Percentiles rank a stretch among this genome's conserved stretches.
phyloP scores from a whole-genome alignment of 2,113 vertebrate genomes.

The Nyctibius bracteatus region DNA sequence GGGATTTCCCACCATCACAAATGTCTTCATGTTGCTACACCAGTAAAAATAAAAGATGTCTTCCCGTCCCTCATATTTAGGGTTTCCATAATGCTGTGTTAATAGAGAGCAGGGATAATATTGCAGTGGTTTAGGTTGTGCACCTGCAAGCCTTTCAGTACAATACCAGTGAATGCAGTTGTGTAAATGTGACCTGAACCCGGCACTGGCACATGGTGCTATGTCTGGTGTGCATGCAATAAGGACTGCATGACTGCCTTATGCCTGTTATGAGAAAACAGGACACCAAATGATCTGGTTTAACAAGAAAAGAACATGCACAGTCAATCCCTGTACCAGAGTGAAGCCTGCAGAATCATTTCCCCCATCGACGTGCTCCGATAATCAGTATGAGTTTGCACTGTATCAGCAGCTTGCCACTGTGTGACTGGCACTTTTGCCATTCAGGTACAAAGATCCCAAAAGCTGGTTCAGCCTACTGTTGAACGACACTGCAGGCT shows the following conservation, averaged over 20 bases:
- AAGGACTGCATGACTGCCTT: not conserved
- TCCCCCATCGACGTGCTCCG: not conserved
- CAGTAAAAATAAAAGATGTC: not conserved
- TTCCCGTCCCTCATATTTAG: not conserved
- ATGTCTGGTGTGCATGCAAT: not conserved
- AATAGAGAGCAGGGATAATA: not conserved
- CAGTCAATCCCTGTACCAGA: not conserved
- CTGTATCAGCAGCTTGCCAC: not conserved
- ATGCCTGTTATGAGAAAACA: not conserved
- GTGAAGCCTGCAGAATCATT: not conserved
- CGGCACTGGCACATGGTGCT: not conserved
- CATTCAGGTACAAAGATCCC: not conserved
- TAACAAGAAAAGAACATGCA: not conserved
- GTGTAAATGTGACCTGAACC: not conserved
- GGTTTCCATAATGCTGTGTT: not conserved
- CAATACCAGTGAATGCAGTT: not conserved
- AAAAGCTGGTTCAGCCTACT: not conserved
- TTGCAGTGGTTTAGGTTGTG: not conserved
- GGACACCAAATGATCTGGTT: not conserved
- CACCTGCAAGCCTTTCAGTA: not conserved
- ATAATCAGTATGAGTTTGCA: not conserved
- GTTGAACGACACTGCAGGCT: not conserved
- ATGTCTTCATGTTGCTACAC: not conserved
- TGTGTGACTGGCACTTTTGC: not conserved
- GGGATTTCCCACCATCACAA: not conserved